Conservation (phyloP, 2,797 vertebrate species). For the Peromyscus melanophrys region DNA sequence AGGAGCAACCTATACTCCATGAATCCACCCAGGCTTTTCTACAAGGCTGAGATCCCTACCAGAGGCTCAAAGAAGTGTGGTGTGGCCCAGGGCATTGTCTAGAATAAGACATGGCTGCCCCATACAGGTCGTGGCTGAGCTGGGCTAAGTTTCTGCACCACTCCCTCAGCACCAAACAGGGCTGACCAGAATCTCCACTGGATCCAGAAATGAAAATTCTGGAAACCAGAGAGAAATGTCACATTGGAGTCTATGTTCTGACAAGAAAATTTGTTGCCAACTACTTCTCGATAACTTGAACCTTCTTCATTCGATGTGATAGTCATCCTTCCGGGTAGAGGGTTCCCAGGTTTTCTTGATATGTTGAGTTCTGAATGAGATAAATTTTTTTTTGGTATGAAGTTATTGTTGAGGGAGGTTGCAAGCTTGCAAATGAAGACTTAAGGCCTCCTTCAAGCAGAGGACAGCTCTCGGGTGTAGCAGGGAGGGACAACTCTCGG, state of each 20-base stretch:
- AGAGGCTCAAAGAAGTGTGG: constrained; percentile 65
- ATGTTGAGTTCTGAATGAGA: neutral
- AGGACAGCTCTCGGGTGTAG: neutral
- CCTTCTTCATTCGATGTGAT: constrained; percentile 22
- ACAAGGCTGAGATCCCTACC: constrained; percentile 18
- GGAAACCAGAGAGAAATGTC: constrained; percentile 64
- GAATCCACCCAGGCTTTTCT: constrained; percentile 52
- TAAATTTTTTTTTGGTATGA: neutral
- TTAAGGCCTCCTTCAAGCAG: neutral
- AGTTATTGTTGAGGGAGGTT: neutral
- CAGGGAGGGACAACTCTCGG: neutral
- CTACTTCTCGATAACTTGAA: neutral
- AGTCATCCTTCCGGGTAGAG: neutral
- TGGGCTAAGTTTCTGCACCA: neutral
- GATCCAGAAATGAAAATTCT: constrained; percentile 23
- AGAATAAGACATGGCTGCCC: constrained; percentile 53
- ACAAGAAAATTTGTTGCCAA: neutral
- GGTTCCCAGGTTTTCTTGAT: constrained; percentile 45
- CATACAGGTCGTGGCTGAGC: constrained; percentile 28
- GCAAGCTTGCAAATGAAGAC: neutral
- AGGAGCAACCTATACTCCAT: constrained; percentile 46
- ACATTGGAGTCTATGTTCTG: constrained; percentile 23
- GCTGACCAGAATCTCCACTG: neutral
- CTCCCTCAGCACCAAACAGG: constrained; percentile 46
- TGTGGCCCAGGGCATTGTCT: constrained; percentile 47